phyloP scores from a whole-genome alignment of 2,797 vertebrate genomes.

The Notoglanidium macrostoma region DNA sequence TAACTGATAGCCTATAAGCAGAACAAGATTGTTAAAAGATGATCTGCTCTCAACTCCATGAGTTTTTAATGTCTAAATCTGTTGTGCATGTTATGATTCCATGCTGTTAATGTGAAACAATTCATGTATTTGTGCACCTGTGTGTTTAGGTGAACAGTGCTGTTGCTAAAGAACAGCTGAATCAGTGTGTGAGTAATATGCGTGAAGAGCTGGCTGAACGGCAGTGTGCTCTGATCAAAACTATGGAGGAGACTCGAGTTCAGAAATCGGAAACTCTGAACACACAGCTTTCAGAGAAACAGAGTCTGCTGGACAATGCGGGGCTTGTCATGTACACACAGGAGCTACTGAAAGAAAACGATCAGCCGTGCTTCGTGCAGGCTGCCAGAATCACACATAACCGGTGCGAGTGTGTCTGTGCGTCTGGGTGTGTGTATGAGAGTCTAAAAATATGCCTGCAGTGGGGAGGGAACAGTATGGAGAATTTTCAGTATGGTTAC shows the following conservation, averaged over 20 bases:
- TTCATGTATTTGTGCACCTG: neutral
- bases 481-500: neutral
- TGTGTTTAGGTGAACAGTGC: conserved; percentile 81
- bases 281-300: conserved; percentile 84
- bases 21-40: neutral
- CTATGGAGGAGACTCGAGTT: conserved; percentile 82
- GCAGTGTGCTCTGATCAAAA: conserved; percentile 76
- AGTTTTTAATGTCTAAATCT: neutral
- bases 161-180: conserved; percentile 86
- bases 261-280: conserved; percentile 79
- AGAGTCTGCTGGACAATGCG: conserved; percentile 85
- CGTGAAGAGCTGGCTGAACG: conserved; percentile 84
- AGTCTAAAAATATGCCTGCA: neutral
- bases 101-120: neutral
- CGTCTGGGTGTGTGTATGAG: neutral
- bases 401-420: conserved; percentile 73
- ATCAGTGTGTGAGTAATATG: conserved; percentile 82
- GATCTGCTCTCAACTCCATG: neutral
- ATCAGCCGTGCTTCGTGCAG: conserved; percentile 92
- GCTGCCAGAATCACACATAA: conserved; percentile 89
- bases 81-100: neutral
- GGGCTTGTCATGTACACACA: conserved; percentile 91
- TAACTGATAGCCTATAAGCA: neutral
- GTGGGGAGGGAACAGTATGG: neutral
- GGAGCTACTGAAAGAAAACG: conserved; percentile 93